Evolutionary conservation across 2,888 invertebrate genomes (phyloP).

Genomic region (Mechanitis mazaeus): DNA sequence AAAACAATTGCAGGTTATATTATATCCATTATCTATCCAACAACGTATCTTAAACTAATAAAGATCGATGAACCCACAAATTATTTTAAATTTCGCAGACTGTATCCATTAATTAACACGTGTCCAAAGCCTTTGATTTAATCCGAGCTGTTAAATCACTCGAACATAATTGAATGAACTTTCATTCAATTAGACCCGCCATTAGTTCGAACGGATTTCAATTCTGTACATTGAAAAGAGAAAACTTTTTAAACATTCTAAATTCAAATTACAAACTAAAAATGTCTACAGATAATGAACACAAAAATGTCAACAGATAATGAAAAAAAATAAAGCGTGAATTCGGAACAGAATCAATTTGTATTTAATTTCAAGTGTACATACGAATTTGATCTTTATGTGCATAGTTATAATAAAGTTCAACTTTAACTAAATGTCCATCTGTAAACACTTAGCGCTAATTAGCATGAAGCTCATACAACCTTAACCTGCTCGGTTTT

Average conservation of each 20-base stretch:
- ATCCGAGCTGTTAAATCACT: conserved; percentile 34
- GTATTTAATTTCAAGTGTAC: not conserved
- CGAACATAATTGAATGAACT: conserved; percentile 43
- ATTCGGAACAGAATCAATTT: too few relatives aligned
- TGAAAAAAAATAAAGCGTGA: too few relatives aligned
- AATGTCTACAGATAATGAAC: too few relatives aligned
- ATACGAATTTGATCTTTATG: not conserved
- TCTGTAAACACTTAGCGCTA: conserved; percentile 19
- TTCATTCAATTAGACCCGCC: conserved; percentile 50
- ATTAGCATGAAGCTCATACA: conserved; percentile 18
- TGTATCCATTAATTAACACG: conserved; percentile 25
- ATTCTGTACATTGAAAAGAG: conserved; percentile 34
- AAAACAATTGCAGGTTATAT: conserved; percentile 85
- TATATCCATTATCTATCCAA: conserved; percentile 1
- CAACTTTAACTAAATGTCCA: conserved; percentile 8
- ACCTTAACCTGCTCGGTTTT: conserved; percentile 29
- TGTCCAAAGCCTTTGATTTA: conserved; percentile 34
- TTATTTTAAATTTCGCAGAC: conserved; percentile 1
- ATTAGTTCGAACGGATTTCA: conserved; percentile 33
- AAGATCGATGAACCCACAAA: conserved; percentile 11
- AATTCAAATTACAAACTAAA: not conserved
- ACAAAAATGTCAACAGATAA: too few relatives aligned
- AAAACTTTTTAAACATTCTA: not conserved
- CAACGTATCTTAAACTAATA: conserved; percentile 5
- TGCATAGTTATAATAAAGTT: not conserved